Evolutionary conservation across 2,797 vertebrate genomes (phyloP).

Genomic region (Myripristis jacobus): DNA sequence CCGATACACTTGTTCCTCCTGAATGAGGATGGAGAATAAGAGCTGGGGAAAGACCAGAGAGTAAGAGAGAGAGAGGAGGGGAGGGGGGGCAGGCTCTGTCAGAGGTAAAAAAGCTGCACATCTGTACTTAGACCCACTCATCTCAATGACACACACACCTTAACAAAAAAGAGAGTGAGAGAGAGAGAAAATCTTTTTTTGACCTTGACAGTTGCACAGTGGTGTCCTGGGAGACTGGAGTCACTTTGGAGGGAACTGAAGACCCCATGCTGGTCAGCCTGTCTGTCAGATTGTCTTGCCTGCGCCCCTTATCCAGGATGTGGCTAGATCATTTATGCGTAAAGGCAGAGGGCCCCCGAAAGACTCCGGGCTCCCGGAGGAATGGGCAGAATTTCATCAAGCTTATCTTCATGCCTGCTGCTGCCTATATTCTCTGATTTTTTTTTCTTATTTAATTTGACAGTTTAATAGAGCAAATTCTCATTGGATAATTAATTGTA

Average conservation of each 20-base stretch:
- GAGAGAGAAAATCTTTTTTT: constrained; percentile 34
- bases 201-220: constrained; percentile 68
- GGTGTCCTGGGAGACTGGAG: constrained; percentile 53
- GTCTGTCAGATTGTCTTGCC: constrained; percentile 65
- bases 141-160: constrained; percentile 45
- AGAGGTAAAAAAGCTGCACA: constrained; percentile 36
- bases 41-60: constrained; percentile 33
- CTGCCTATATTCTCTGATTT: constrained; percentile 29
- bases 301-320: constrained; percentile 45
- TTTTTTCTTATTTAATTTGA: constrained; percentile 60
- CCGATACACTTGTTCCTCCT: constrained; percentile 63
- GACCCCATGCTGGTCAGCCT: constrained; percentile 66
- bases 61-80: constrained; percentile 1
- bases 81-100: not conserved
- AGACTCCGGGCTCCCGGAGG: constrained; percentile 44
- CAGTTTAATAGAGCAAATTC: constrained; percentile 55
- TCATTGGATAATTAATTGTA: constrained; percentile 65
- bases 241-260: constrained; percentile 60
- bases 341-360: constrained; percentile 40
- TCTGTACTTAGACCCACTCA: constrained; percentile 44
- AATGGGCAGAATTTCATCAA: constrained; percentile 32
- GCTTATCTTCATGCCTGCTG: constrained; percentile 49
- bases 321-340: constrained; percentile 56
- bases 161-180: constrained; percentile 55
- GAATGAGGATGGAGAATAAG: constrained; percentile 38